phyloP scores from a whole-genome alignment of 2,888 invertebrate genomes.

The Mactromeris polynyma region DNA sequence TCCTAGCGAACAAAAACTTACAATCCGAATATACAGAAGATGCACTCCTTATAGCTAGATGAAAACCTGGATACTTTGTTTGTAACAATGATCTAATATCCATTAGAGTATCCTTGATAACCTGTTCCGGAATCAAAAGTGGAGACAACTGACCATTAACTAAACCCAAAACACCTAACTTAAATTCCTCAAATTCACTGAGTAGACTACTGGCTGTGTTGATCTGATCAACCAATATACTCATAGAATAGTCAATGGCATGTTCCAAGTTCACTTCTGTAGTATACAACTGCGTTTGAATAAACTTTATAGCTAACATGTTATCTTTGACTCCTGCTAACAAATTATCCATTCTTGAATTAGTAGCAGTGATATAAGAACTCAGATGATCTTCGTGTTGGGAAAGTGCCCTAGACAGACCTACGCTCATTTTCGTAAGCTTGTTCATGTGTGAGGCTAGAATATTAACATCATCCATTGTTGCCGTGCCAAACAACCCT shows the following conservation, averaged over 20 bases:
- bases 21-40: conserved; percentile 31
- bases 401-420: conserved; percentile 20
- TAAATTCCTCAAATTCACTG: conserved; percentile 39
- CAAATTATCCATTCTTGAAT: conserved; percentile 51
- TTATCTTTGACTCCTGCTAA: conserved; percentile 45
- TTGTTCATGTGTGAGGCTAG: conserved; percentile 49
- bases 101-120: neutral
- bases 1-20: conserved; percentile 45
- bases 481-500: conserved; percentile 55
- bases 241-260: conserved; percentile 20
- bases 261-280: conserved; percentile 30
- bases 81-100: conserved; percentile 37
- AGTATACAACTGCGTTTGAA: conserved; percentile 20
- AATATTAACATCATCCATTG: conserved; percentile 46
- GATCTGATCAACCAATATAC: conserved; percentile 39
- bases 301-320: conserved; percentile 36
- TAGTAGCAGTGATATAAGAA: conserved; percentile 51
- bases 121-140: conserved; percentile 29
- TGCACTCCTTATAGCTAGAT: conserved; percentile 27
- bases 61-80: conserved; percentile 49
- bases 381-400: conserved; percentile 53
- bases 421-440: conserved; percentile 24
- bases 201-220: conserved; percentile 10
- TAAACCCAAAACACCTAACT: conserved; percentile 34
- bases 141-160: conserved; percentile 51